Base-by-base conservation (phyloP, 2,797 vertebrate genomes). In the Selene dorsalis region DNA sequence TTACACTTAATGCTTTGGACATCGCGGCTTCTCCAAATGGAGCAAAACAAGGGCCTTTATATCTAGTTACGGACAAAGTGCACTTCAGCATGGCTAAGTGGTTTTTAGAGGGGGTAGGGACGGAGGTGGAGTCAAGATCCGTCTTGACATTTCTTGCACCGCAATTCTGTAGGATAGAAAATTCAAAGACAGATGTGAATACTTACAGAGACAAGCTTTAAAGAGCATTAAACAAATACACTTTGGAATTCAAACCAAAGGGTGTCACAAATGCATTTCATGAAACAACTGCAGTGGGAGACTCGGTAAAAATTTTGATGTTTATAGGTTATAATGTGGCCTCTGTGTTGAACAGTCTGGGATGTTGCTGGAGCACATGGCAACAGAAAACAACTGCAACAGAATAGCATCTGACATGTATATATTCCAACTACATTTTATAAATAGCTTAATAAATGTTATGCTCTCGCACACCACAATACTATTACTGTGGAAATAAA, bases 201-300 rank as follows among this genome's bases (percentile, higher is more conserved):
- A 95, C 90, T 72, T 72, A 66, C 82, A 82, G 87, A 93, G 92
- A 95, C 94, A 93, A 92, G 94, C 90, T 93, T 93, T 95, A 95
- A 95, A 95, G 92, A 94, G 93, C 91, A 94, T 94, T 93, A 94
- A 94, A 94, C 88, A 93, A 95, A 94, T 94, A 92, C 91, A 92
- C 84, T 94, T 94, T 93, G 89, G 88, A 79, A 91, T 88, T 91
- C 86, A 86, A 90, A 91, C 88, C 87, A 91, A 91, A 89, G 84
- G 89, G 91, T 93, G 93, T 93, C 91, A 91, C 89, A 74, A 88
- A 84, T 75, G 84, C 70, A 69, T 75, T 87, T 84, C 76, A 75
- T 58, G 78, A 89, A 92, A 94, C 86, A 80, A 79, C 71, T 75
- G 20, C 82, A 73, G 82, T 45, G 67, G 85, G 74, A 89, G 85